phyloP scores from a whole-genome alignment of 2,113 vertebrate species.

The Clupea harengus region DNA sequence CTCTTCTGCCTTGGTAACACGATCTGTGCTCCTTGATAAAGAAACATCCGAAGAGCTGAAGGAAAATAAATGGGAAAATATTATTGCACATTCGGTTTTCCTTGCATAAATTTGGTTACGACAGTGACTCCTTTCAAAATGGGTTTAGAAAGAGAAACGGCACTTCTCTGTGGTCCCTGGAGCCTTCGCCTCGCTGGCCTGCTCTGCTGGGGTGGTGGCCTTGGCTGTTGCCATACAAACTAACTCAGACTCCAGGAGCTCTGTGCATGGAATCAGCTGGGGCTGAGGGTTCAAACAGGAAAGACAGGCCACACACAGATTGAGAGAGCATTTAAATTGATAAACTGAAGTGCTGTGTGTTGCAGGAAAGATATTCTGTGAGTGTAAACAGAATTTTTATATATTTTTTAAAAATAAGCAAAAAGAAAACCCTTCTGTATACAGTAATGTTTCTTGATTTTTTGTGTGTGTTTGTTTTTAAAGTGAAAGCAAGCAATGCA shows the following conservation, averaged over 20 bases:
- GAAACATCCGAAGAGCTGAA: constrained; percentile 2
- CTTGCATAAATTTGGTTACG: not conserved
- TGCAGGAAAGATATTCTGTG: not conserved
- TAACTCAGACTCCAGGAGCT: constrained; percentile 53
- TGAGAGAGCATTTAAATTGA: not conserved
- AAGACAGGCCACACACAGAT: not conserved
- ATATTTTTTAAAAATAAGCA: not conserved
- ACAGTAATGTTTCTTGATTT: not conserved
- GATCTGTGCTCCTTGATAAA: not conserved
- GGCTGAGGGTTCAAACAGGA: constrained; percentile 20
- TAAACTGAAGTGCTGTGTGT: not conserved
- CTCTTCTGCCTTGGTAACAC: constrained; percentile 3
- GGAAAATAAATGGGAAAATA: not conserved
- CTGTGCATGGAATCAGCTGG: constrained; percentile 68
- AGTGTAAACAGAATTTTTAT: no score
- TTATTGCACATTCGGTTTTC: not conserved
- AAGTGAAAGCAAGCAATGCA: not conserved
- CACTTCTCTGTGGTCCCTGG: constrained; percentile 28
- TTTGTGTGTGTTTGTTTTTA: not conserved
- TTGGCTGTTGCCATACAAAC: not conserved
- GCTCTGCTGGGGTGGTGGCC: constrained; percentile 4
- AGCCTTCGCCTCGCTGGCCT: not conserved
- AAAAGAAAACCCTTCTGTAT: not conserved
- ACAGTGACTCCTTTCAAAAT: not conserved
- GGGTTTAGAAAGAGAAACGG: not conserved